Evolutionary conservation across 2,888 invertebrate species (phyloP).

Genomic region (Caenorhabditis sp.): DNA sequence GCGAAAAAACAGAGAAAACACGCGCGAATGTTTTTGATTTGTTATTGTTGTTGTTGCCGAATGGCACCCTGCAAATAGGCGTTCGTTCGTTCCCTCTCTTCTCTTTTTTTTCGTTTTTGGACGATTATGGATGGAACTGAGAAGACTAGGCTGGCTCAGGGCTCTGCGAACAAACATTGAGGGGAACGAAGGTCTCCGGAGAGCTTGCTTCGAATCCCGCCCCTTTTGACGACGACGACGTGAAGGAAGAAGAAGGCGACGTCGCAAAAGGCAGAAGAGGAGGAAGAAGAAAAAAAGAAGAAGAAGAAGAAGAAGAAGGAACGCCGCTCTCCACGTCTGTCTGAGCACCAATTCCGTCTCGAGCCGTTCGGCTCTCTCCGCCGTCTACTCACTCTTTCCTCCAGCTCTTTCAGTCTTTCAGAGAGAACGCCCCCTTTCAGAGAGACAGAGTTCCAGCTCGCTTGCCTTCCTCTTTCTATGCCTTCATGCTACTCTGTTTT

Average conservation of each 20-base stretch:
- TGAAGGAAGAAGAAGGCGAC: constrained; percentile 11
- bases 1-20: not conserved
- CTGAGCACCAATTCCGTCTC: too few relatives aligned
- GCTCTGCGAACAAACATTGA: constrained; percentile 31
- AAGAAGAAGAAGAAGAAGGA: constrained; percentile 7
- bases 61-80: not conserved
- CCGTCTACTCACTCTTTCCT: not conserved
- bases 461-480: not conserved
- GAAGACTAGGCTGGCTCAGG: too few relatives aligned
- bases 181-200: constrained; percentile 1
- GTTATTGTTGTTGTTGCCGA: constrained; percentile 45
- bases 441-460: not conserved
- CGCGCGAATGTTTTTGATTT: constrained; percentile 45
- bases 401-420: not conserved
- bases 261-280: too few relatives aligned
- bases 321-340: constrained; percentile 26
- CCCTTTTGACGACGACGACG: constrained; percentile 17
- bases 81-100: constrained; percentile 9
- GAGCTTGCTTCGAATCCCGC: not conserved
- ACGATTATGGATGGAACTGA: too few relatives aligned
- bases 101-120: too few relatives aligned
- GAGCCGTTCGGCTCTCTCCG: not conserved
- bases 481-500: constrained; percentile 1
- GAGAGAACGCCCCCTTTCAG: constrained; percentile 1
- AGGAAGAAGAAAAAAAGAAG: too few relatives aligned